phyloP scores from a whole-genome alignment of 2,797 vertebrate species.

The Coregonus ussuriensis region DNA sequence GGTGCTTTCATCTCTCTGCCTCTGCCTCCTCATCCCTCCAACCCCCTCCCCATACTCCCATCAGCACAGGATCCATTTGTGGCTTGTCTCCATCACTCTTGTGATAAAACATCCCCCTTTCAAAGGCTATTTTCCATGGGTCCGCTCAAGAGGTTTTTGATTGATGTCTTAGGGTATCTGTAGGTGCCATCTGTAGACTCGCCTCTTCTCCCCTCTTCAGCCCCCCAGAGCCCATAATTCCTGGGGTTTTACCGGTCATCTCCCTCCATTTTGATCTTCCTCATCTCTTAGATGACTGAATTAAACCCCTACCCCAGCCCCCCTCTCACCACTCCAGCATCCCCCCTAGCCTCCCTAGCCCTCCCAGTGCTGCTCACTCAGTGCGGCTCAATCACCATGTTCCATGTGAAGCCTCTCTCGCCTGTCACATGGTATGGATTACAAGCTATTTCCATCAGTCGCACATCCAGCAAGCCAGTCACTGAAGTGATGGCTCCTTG shows the following conservation, averaged over 20 bases:
- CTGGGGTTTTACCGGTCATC: too few relatives aligned
- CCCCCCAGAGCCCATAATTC: not conserved
- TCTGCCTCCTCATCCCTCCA: not conserved
- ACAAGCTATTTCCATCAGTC: constrained; percentile 2
- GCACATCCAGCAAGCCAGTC: not conserved
- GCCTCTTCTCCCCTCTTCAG: not conserved
- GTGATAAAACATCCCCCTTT: not conserved
- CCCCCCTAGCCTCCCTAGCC: not conserved
- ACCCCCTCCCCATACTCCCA: not conserved
- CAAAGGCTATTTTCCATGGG: not conserved
- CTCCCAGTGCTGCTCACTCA: not conserved
- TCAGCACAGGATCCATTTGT: not conserved
- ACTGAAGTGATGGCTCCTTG: not conserved
- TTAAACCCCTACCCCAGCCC: not conserved
- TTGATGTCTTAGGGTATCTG: not conserved
- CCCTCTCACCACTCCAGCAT: too few relatives aligned
- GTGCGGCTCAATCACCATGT: not conserved
- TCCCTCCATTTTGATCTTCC: too few relatives aligned
- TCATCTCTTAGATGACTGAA: too few relatives aligned
- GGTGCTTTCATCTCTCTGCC: too few relatives aligned
- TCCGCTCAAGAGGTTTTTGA: not conserved
- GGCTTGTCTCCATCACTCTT: not conserved
- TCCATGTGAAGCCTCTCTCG: not conserved
- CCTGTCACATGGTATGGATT: constrained; percentile 1
- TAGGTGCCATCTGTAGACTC: not conserved